Base-by-base conservation (phyloP, 2,888 invertebrate genomes). In the Brachyopa scutellaris region DNA sequence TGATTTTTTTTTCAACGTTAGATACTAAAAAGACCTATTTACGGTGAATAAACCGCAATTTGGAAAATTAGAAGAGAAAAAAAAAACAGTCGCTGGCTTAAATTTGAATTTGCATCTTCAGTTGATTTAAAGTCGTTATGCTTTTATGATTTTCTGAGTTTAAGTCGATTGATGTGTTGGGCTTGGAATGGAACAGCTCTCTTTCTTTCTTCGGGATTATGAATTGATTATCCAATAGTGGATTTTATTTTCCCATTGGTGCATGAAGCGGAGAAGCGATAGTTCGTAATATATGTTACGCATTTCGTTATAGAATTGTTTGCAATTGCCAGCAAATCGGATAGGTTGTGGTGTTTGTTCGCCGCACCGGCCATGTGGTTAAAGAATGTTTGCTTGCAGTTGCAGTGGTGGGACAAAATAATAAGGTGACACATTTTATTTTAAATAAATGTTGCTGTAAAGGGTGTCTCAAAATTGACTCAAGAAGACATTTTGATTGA, bases 211-310 rank as follows among this genome's bases (percentile, higher is more conserved):
- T 9, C 7, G 5, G 21, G 53, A 45, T 55, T 49, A 51, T 40
- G 36, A 36, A 8, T 13, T 36, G 13, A 26, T 74, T 74, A 74
- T 51, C 19, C 57, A 74, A 74, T 49, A 31, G 33, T 9, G 26
- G 3, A 26, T 29, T 29, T 42, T 29, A 4, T 42, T 42, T 26
- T 42, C 40, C 23, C 57, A 74, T 59, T 67, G 31, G 57, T 59
- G 76, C 76, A 67, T 76, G 69, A 69, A 76, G 59, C 51, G 40
- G 7, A 49, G 17, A 57, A 45, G 47, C 7, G 9, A 19, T 55
- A 2, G 17, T 33, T 57, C 26, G 11, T 59, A 64, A 64, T 38
- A 66, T 45, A 31, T 66, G 9, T 47, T 47, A 36, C n/a, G 64
- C 64, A 55, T 47, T 64, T 64, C 15, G 8, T 73, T 66, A 45